phyloP scores from a whole-genome alignment of 2,113 vertebrate genomes.

The Sphyrna mokarran region DNA sequence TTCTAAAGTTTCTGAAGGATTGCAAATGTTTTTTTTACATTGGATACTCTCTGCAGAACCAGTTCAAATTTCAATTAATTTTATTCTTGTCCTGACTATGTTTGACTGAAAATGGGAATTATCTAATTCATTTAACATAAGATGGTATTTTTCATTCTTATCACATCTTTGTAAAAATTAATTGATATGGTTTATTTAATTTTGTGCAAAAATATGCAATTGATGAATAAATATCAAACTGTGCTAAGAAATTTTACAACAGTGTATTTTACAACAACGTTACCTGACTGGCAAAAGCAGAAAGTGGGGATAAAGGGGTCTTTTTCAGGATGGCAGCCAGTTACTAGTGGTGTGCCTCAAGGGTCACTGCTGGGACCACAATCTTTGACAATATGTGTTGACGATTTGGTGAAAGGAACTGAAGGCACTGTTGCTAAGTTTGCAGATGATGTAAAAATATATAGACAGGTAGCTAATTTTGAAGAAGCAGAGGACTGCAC shows the following conservation, averaged over 20 bases:
- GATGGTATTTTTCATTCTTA: not conserved
- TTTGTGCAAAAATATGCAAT: not conserved
- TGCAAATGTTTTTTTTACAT: not conserved
- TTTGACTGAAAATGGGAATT: not conserved
- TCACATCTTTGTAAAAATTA: not conserved
- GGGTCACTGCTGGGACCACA: too few relatives aligned
- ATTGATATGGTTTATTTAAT: not conserved
- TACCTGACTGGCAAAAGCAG: too few relatives aligned
- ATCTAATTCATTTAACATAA: not conserved
- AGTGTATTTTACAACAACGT: not conserved
- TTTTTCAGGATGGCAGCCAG: too few relatives aligned
- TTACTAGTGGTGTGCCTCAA: too few relatives aligned
- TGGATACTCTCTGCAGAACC: not conserved
- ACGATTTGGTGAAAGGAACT: too few relatives aligned
- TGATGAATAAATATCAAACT: not conserved
- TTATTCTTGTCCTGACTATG: not conserved
- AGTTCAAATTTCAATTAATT: not conserved
- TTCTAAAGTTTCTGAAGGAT: not conserved
- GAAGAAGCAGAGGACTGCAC: too few relatives aligned
- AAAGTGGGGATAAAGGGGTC: too few relatives aligned
- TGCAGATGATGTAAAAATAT: too few relatives aligned
- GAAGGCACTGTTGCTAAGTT: too few relatives aligned
- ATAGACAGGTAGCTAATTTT: too few relatives aligned
- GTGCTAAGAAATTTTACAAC: not conserved
- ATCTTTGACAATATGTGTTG: too few relatives aligned